Conservation (phyloP, 1,140 invertebrate species). For the Apis mellifera region Amel_HAv3.1 CM009937.2:8885501-8886000, state of each 20-base stretch:
- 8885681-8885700: conserved; percentile 6
- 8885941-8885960: conserved; percentile 9
- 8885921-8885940: background rate
- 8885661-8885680: background rate
- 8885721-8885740: background rate
- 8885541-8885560: no score
- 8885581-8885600: background rate
- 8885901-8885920: conserved; percentile 4
- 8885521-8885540: no score
- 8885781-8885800: no score
- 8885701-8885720: background rate
- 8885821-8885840: background rate
- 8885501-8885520: no score
- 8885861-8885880: background rate
- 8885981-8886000: background rate
- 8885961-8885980: conserved; percentile 8
- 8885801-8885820: no score
- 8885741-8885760: no score
- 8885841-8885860: background rate
- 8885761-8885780: no score
- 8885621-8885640: background rate
- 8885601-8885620: no score
- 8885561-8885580: background rate
- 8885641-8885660: background rate
- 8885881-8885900: conserved; percentile 10